Percentiles rank a stretch among this genome's conserved stretches.
Evolutionary conservation across 2,888 invertebrate genomes (phyloP).

Genomic region (Aphodius sticticus): DNA sequence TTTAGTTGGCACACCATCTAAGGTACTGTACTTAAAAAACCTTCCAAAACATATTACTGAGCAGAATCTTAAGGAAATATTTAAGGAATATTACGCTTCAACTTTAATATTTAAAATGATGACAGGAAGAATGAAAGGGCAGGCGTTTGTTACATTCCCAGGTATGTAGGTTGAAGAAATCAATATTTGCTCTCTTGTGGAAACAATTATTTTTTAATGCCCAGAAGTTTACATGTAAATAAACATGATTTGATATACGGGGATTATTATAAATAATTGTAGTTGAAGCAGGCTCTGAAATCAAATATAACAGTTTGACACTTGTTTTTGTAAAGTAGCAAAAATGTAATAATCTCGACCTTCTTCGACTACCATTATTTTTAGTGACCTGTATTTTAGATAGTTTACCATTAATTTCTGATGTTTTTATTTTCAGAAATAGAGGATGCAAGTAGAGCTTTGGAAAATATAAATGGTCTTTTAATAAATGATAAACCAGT

Average conservation of each 20-base stretch:
- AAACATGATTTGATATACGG: no score
- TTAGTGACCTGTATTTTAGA: no score
- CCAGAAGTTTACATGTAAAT: no score
- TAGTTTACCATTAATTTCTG: not conserved
- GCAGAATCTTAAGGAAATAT: slow-evolving; percentile 62
- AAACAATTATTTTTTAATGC: no score
- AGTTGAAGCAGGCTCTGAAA: no score
- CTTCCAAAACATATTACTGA: slow-evolving; percentile 61
- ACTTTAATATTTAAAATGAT: slow-evolving; percentile 60
- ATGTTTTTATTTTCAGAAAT: slow-evolving; percentile 57
- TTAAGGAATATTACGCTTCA: slow-evolving; percentile 58
- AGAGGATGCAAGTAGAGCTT: slow-evolving; percentile 61
- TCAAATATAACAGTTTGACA: no score
- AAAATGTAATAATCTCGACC: no score
- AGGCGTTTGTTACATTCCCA: slow-evolving; percentile 66
- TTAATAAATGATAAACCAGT: slow-evolving; percentile 63
- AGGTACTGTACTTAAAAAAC: slow-evolving; percentile 67
- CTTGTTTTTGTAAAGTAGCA: no score
- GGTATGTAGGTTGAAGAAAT: slow-evolving; percentile 54
- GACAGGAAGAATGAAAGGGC: slow-evolving; percentile 67
- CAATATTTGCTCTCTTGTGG: no score
- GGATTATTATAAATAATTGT: no score
- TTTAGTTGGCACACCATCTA: slow-evolving; percentile 63
- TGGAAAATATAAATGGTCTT: slow-evolving; percentile 64
- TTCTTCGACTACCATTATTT: no score